Percentiles rank a stretch among this genome's conserved stretches.
phyloP scores from a whole-genome alignment of 1,140 invertebrate genomes.

The Helicoverpa armigera region DNA sequence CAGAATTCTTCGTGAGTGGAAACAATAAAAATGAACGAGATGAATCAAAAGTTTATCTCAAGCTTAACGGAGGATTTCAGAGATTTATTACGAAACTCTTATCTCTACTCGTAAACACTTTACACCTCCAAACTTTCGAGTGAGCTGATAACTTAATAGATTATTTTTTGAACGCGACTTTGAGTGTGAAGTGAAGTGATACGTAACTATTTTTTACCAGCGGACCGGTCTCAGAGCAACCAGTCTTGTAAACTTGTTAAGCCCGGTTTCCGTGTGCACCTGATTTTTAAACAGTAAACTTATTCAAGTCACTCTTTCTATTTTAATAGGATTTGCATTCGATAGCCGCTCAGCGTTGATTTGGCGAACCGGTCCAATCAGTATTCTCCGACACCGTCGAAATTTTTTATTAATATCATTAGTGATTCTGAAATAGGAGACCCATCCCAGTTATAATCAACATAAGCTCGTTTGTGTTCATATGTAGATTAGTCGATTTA shows the following conservation, averaged over 20 bases:
- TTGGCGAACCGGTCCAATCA: constrained; percentile 9
- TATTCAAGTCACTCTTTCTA: constrained; percentile 24
- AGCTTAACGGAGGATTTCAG: constrained; percentile 30
- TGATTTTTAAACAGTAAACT: constrained; percentile 37
- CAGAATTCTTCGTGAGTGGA: not conserved
- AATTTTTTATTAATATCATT: constrained; percentile 18
- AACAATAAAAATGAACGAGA: constrained; percentile 35
- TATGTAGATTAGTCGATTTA: constrained; percentile 32
- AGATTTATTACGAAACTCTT: constrained; percentile 43
- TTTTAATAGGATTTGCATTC: constrained; percentile 29
- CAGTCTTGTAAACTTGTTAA: constrained; percentile 26
- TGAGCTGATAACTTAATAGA: constrained; percentile 55
- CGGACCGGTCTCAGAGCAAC: constrained; percentile 27
- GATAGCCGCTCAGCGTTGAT: not conserved
- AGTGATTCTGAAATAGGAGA: not conserved
- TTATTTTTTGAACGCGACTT: constrained; percentile 50
- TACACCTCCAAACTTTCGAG: constrained; percentile 51
- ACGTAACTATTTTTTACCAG: constrained; percentile 30
- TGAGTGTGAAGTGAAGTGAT: constrained; percentile 45
- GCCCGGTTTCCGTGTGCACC: constrained; percentile 33
- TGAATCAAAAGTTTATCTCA: constrained; percentile 41
- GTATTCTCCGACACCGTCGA: not conserved
- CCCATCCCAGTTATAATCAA: not conserved
- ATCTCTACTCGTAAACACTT: constrained; percentile 54
- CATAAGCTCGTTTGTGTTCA: constrained; percentile 9